Evolutionary conservation across 1,140 invertebrate genomes (phyloP), one percentile per base, ranked within the genome.

Genomic region (Pachyrhynchus sulphureomaculatus): DNA sequence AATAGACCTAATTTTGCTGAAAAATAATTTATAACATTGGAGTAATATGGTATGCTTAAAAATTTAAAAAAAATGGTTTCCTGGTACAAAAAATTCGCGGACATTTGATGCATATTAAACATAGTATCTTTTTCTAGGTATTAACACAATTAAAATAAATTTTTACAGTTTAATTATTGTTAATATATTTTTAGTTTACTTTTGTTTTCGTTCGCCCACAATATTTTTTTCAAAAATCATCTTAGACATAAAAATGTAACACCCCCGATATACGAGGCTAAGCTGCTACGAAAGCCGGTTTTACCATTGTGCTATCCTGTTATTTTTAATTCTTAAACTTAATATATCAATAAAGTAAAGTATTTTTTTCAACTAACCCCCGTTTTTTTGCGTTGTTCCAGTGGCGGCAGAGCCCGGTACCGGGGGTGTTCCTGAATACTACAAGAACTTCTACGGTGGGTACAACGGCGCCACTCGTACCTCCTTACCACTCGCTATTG

Each of bases 361-460:
- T n/a, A n/a, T n/a, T n/a, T n/a, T n/a, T 13, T 54, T 34, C 47
- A 57, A 33, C 72, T 76, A 80, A 82, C 81, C 74, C 72, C 72
- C 79, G 77, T 77, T 80, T 79, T 80, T 79, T 81, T 80, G 84
- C 81, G 83, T 84, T 85, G 83, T 66, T 66, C 81, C 88, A 90
- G 88, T 90, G 87, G 88, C 87, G 83, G 84, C 83, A 78, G 84
- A 84, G 75, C 80, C 81, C 73, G 83, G 84, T 79, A 82, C 81
- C 78, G 74, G 78, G 80, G 84, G 84, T 83, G 82, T 85, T 82
- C 83, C 82, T 83, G 87, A 90, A 84, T 86, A 85, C 87, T 89
- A 86, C 88, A 90, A 90, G 86, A 84, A 83, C 85, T 85, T 82
- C 85, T 82, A 82, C 84, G 80, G 78, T 77, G 58, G 60, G 49